Conservation (phyloP, 2,113 vertebrate genomes). For the Alethe diademata region DNA sequence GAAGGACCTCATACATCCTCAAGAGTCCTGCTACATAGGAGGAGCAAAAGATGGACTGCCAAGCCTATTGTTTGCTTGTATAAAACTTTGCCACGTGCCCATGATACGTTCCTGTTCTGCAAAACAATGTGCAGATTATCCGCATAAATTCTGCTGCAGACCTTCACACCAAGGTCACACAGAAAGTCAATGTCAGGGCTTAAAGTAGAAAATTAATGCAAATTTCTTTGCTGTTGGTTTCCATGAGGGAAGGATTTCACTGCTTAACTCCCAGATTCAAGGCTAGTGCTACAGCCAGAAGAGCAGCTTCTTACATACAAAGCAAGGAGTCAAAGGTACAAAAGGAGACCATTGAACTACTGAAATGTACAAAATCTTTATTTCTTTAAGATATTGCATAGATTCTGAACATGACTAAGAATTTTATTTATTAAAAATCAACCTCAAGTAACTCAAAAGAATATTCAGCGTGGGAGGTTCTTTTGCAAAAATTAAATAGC, state of each 20-base stretch:
- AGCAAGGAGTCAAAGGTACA: background rate
- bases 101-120: background rate
- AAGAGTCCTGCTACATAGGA: background rate
- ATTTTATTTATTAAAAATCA: slow-evolving; percentile 65
- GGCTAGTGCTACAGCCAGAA: background rate
- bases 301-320: background rate
- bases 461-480: slow-evolving; percentile 55
- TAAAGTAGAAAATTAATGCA: background rate
- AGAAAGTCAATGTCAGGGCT: background rate
- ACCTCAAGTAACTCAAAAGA: slow-evolving; percentile 60
- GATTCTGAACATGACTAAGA: slow-evolving; percentile 60
- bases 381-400: slow-evolving; percentile 31
- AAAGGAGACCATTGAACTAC: background rate
- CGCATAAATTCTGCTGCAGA: background rate
- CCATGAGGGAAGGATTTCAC: background rate
- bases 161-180: background rate
- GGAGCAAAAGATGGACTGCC: background rate
- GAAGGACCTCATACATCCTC: background rate
- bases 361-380: background rate
- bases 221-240: background rate
- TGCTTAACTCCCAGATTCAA: background rate
- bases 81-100: fast-evolving
- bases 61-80: fast-evolving
- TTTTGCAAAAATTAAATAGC: slow-evolving; percentile 56
- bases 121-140: background rate